A percentile compares a stretch with the other conserved stretches of the same genome.
Evolutionary conservation across 2,888 invertebrate species (phyloP).

Genomic region (Trypoxylon attenuatum): DNA sequence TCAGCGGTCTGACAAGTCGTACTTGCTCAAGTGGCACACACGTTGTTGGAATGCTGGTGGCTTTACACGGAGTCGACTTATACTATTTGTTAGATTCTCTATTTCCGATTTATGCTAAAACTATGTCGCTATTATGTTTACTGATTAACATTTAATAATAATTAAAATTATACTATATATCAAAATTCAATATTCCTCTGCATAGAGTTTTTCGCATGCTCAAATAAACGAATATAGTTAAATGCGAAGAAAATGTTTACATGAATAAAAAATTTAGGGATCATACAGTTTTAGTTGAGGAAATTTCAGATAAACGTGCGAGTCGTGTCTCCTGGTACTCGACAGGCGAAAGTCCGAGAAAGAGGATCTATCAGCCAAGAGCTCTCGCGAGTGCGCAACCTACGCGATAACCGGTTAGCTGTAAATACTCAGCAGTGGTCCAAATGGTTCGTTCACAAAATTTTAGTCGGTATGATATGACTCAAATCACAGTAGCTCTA

Average conservation of each 20-base stretch:
- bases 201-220: no score
- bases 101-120: no score
- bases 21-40: background rate
- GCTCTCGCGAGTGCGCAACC: slow-evolving; percentile 31
- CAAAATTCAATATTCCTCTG: no score
- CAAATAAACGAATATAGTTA: no score
- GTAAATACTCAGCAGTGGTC: slow-evolving; percentile 39
- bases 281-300: slow-evolving; percentile 3
- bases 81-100: no score
- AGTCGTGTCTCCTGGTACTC: slow-evolving; percentile 25
- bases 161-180: no score
- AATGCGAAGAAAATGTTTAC: no score
- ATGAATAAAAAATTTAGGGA: no score
- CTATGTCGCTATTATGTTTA: no score
- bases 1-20: slow-evolving; percentile 27
- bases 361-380: slow-evolving; percentile 37
- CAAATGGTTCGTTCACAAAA: slow-evolving; percentile 34
- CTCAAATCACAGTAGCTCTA: no score
- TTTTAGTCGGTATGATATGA: slow-evolving; percentile 16
- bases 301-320: slow-evolving; percentile 10
- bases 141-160: no score
- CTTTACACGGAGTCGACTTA: no score
- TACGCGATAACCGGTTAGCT: slow-evolving; percentile 46
- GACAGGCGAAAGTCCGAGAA: slow-evolving; percentile 42
- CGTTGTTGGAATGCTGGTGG: background rate